Conservation (phyloP, 2,888 invertebrate species). For the Linnaemya vulpina region DNA sequence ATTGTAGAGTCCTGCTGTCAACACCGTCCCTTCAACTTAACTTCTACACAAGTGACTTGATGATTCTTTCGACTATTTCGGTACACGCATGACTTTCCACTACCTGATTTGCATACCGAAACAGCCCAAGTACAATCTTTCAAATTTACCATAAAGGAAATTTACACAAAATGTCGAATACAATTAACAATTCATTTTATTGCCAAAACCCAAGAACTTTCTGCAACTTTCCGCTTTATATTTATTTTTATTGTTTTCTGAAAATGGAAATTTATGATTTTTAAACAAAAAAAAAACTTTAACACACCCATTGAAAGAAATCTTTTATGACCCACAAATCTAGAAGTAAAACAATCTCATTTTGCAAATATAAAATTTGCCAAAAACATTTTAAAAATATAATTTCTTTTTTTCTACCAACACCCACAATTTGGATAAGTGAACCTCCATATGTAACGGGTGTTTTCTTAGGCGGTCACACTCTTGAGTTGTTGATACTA, state of each 20-base stretch:
- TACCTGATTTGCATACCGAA: not conserved
- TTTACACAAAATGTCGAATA: not conserved
- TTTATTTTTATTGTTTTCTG: conserved; percentile 19
- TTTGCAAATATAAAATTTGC: conserved; percentile 24
- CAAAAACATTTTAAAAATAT: conserved; percentile 40
- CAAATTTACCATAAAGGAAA: not conserved
- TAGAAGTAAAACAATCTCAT: not conserved
- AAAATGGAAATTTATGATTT: conserved; percentile 33
- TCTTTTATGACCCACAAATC: conserved; percentile 26
- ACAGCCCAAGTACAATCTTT: not conserved
- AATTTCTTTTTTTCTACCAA: not conserved
- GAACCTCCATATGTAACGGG: conserved; percentile 4
- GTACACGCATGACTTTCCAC: not conserved
- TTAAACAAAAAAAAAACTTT: not conserved
- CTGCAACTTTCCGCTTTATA: not conserved
- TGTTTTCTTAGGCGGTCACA: too few relatives aligned
- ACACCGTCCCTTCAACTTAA: too few relatives aligned
- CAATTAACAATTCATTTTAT: conserved; percentile 28
- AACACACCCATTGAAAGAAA: not conserved
- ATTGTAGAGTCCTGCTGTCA: too few relatives aligned
- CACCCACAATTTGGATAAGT: not conserved
- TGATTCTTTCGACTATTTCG: too few relatives aligned
- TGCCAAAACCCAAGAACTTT: not conserved
- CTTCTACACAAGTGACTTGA: too few relatives aligned
- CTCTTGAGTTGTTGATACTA: too few relatives aligned